A percentile compares a stretch with the other conserved stretches of the same genome.
These are phyloP conservation scores for Heterotis niloticus DNA, from an alignment of 2,113 vertebrate genomes.

Conservation along the genomic window DNA sequence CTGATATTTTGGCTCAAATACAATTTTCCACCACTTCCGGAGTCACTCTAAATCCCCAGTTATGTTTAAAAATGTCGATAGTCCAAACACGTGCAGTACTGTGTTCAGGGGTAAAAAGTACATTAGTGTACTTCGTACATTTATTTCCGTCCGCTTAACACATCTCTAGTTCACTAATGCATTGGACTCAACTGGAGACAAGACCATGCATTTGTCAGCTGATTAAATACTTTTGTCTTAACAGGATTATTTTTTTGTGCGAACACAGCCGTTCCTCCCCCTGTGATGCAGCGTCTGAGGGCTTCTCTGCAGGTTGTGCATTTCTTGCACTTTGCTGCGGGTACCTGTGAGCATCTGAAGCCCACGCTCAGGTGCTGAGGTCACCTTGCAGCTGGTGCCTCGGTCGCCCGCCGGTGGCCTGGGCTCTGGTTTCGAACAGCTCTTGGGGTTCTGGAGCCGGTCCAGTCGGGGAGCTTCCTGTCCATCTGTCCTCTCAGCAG, in stretches of 20 bases:
- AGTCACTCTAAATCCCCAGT: too few species aligned
- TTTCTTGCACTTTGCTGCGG: not conserved
- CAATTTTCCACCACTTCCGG: too few species aligned
- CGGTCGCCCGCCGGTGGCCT: not conserved
- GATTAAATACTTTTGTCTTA: not conserved
- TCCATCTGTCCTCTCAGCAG: slow-evolving; percentile 42
- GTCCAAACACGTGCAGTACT: too few species aligned
- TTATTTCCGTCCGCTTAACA: too few species aligned
- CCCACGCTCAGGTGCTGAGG: not conserved
- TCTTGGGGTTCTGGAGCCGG: slow-evolving; percentile 27
- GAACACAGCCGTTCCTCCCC: not conserved
- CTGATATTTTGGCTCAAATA: too few species aligned
- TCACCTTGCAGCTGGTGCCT: slow-evolving; percentile 7
- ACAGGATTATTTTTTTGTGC: too few species aligned
- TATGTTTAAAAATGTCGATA: too few species aligned
- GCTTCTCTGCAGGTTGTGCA: not conserved
- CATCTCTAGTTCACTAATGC: not conserved
- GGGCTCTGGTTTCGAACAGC: slow-evolving; percentile 26
- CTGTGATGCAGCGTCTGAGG: not conserved
- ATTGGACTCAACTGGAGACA: too few species aligned
- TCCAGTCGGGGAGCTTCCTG: slow-evolving; percentile 31
- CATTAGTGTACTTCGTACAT: too few species aligned
- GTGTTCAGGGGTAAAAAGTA: too few species aligned
- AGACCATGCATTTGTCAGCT: not conserved
- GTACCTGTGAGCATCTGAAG: not conserved